Evolutionary conservation across 2,113 vertebrate genomes (phyloP).

Genomic region (Clarias batrachus): DNA sequence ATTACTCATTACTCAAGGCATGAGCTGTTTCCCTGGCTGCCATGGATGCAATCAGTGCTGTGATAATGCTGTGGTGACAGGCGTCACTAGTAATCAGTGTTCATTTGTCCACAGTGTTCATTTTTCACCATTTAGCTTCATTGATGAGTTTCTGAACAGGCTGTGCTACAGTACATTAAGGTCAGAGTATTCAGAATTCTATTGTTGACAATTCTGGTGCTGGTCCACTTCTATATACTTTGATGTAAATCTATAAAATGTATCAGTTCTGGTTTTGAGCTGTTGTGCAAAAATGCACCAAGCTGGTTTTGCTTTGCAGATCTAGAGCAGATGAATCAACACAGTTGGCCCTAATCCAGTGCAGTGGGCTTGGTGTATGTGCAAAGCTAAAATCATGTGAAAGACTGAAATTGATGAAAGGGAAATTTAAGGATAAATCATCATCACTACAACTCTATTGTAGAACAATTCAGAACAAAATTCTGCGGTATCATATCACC

Average conservation of each 20-base stretch:
- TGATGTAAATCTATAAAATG: not conserved
- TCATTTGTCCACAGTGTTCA: no score
- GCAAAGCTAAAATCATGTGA: not conserved
- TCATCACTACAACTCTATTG: not conserved
- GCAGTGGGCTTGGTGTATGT: not conserved
- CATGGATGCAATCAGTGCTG: not conserved
- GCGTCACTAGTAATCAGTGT: not conserved
- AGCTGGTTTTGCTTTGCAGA: not conserved
- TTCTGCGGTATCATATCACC: not conserved
- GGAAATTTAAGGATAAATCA: not conserved
- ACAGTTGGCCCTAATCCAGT: not conserved
- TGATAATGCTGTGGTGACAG: not conserved
- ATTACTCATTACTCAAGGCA: not conserved
- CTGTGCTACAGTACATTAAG: not conserved
- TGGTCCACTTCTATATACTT: not conserved
- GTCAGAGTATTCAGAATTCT: not conserved
- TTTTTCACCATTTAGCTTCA: not conserved
- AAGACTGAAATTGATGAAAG: not conserved
- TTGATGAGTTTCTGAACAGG: not conserved
- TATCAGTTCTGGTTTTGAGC: not conserved
- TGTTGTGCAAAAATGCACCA: not conserved
- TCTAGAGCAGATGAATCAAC: not conserved
- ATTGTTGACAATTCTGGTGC: not conserved
- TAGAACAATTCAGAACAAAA: not conserved
- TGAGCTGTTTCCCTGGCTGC: not conserved